These are phyloP conservation scores for Eufriesea mexicana DNA, from an alignment of 1,140 invertebrate species.

Conservation along the genomic window DNA sequence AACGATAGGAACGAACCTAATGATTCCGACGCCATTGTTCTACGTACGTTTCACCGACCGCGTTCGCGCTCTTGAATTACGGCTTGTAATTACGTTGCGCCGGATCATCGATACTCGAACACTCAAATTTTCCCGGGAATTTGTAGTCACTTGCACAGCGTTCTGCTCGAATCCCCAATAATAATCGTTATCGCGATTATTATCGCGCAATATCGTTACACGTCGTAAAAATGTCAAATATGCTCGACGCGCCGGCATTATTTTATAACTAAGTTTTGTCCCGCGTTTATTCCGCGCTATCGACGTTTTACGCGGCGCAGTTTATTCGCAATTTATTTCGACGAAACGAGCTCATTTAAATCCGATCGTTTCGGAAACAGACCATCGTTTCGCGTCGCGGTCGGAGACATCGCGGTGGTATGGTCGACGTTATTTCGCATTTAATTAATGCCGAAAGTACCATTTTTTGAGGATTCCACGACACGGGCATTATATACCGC, in stretches of 20 bases:
- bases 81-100: neutral
- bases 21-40: constrained; percentile 2
- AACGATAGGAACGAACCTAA: neutral
- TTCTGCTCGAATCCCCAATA: neutral
- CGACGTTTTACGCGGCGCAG: neutral
- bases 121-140: neutral
- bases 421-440: neutral
- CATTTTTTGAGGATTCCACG: neutral
- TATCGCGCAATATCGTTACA: too few relatives aligned
- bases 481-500: neutral
- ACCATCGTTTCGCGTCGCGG: neutral
- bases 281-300: too few relatives aligned
- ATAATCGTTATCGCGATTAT: neutral
- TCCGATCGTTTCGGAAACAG: neutral
- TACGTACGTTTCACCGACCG: neutral
- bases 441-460: neutral
- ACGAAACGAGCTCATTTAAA: neutral
- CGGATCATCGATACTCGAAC: constrained; percentile 1
- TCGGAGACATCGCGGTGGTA: neutral
- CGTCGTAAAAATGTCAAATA: too few relatives aligned
- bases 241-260: too few relatives aligned
- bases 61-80: neutral
- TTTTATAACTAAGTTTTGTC: neutral
- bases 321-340: neutral
- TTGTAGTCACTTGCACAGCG: too few relatives aligned